Evolutionary conservation across 2,888 invertebrate species (phyloP).

Genomic region (Chalcis sispes): DNA sequence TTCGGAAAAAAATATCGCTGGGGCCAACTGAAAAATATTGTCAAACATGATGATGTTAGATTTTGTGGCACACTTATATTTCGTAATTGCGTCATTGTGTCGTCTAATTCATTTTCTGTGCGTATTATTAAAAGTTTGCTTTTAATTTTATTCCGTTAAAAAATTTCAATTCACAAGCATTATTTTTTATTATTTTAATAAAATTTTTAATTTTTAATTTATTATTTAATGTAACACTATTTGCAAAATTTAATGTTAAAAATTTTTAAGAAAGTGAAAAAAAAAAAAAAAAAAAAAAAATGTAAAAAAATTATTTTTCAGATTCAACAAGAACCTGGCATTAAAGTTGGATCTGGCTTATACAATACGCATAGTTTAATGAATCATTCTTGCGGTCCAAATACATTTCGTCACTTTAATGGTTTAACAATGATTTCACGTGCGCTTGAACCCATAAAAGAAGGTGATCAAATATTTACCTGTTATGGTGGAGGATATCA

Average conservation of each 20-base stretch:
- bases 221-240: background rate
- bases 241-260: background rate
- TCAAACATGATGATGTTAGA: slow-evolving; percentile 63
- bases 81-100: slow-evolving; percentile 71
- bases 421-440: slow-evolving; percentile 72
- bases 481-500: slow-evolving; percentile 73
- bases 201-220: background rate
- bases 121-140: slow-evolving; percentile 38
- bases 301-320: slow-evolving; percentile 47
- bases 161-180: no score
- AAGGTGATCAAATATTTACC: slow-evolving; percentile 73
- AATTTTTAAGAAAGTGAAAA: background rate
- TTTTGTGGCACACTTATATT: slow-evolving; percentile 72
- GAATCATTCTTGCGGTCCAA: slow-evolving; percentile 73
- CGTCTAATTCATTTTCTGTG: slow-evolving; percentile 74
- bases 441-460: slow-evolving; percentile 68
- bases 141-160: no score
- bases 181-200: no score
- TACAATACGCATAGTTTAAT: slow-evolving; percentile 70
- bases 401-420: slow-evolving; percentile 73
- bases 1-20: slow-evolving; percentile 68
- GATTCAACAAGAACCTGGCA: slow-evolving; percentile 72
- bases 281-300: no score
- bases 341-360: slow-evolving; percentile 72
- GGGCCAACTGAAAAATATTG: slow-evolving; percentile 64